Evolutionary conservation across 2,797 vertebrate genomes (phyloP).

Genomic region (Xiphophorus birchmanni): DNA sequence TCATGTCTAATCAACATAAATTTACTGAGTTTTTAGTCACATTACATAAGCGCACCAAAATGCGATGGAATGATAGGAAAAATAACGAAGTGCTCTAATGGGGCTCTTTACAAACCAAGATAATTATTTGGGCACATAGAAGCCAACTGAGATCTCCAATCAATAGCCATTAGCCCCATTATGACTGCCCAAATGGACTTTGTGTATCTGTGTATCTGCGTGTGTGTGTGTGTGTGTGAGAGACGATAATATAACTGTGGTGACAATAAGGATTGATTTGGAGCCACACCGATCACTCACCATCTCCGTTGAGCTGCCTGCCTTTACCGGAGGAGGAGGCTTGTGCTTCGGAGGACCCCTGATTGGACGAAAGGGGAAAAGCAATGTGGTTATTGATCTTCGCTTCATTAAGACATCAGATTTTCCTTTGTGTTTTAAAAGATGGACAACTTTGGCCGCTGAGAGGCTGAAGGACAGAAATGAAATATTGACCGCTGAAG

Average conservation of each 20-base stretch:
- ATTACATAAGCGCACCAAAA: conserved; percentile 35
- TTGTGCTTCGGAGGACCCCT: conserved; percentile 83
- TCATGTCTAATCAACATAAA: conserved; percentile 45
- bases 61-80: conserved; percentile 31
- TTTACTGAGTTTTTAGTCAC: conserved; percentile 34
- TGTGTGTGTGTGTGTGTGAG: conserved; percentile 17
- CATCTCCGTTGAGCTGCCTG: conserved; percentile 78
- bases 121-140: conserved; percentile 68
- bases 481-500: neutral
- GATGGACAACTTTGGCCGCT: neutral
- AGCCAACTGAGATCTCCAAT: conserved; percentile 62
- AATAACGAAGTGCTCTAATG: conserved; percentile 42
- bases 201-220: conserved; percentile 18
- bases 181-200: conserved; percentile 57
- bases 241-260: conserved; percentile 26
- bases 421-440: conserved; percentile 22
- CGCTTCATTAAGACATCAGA: conserved; percentile 8
- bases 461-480: neutral
- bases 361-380: conserved; percentile 55
- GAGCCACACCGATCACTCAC: conserved; percentile 67
- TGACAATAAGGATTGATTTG: conserved; percentile 56
- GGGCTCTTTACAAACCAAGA: conserved; percentile 58
- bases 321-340: conserved; percentile 79
- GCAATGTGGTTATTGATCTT: conserved; percentile 19
- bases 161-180: conserved; percentile 76